Percentiles rank a stretch among this genome's conserved stretches.
phyloP scores from a whole-genome alignment of 2,797 vertebrate species.

The Onychomys torridus region DNA sequence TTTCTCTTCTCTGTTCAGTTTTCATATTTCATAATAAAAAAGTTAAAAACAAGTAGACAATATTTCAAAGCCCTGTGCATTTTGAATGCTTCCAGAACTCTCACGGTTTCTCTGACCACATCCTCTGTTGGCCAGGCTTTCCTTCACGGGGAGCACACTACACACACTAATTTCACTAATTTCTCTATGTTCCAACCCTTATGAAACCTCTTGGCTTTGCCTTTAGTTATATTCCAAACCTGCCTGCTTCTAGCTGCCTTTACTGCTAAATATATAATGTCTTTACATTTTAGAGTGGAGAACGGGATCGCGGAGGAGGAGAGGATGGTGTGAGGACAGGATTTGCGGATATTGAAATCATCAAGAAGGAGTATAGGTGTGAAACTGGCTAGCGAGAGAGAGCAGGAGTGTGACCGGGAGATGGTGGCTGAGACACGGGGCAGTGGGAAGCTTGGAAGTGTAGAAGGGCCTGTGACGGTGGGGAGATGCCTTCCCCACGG shows the following conservation, averaged over 20 bases:
- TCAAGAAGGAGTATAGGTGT: neutral
- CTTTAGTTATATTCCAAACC: neutral
- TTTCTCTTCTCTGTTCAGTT: slow-evolving; percentile 31
- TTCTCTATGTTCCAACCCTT: neutral
- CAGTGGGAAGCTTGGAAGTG: neutral
- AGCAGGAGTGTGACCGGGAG: neutral
- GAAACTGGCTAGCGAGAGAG: neutral
- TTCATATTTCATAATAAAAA: neutral
- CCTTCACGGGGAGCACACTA: neutral
- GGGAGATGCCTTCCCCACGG: neutral
- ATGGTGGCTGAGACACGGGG: neutral
- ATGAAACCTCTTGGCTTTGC: neutral
- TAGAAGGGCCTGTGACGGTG: neutral
- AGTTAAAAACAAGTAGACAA: neutral
- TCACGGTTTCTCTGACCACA: neutral
- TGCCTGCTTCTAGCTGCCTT: neutral
- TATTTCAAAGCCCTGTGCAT: neutral
- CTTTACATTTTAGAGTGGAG: neutral
- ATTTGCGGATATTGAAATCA: neutral
- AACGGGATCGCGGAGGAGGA: neutral
- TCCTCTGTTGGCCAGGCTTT: neutral
- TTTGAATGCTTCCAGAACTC: neutral
- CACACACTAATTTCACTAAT: neutral
- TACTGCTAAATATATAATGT: neutral
- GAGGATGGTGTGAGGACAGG: no score